Conservation (phyloP, 2,888 invertebrate species). For the Calameuta filiformis region DNA sequence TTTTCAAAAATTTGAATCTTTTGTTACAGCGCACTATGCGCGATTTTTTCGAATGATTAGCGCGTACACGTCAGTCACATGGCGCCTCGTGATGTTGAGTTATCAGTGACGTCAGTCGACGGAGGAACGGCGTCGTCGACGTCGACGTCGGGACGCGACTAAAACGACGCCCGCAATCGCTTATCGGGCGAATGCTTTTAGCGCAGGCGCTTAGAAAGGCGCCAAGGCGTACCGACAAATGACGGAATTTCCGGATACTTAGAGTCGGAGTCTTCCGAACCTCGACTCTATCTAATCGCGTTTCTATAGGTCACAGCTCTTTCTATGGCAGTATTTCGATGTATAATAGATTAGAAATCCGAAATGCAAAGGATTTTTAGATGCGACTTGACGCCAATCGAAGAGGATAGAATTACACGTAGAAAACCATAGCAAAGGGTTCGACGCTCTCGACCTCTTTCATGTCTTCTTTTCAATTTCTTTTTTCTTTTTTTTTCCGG, state of each 20-base stretch:
- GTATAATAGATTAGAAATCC: not conserved
- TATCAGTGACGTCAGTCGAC: constrained; percentile 21
- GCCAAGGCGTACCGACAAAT: constrained; percentile 38
- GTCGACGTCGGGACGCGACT: constrained; percentile 51
- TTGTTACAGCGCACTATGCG: not conserved
- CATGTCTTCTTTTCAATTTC: not conserved
- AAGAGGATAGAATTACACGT: not conserved
- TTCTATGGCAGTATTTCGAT: not conserved
- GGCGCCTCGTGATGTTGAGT: constrained; percentile 18
- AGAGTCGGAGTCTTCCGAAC: not conserved
- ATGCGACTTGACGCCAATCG: not conserved
- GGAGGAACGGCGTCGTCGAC: constrained; percentile 33
- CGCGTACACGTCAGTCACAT: constrained; percentile 27
- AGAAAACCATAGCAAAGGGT: not conserved
- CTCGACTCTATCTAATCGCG: not conserved
- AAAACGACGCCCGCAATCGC: constrained; percentile 32
- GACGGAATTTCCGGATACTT: constrained; percentile 49
- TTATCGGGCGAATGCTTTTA: constrained; percentile 34
- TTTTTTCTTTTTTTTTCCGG: not conserved
- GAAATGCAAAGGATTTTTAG: not conserved
- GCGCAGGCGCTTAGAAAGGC: constrained; percentile 43
- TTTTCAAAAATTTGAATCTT: not conserved
- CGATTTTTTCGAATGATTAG: not conserved
- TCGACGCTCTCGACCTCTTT: not conserved
- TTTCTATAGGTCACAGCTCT: not conserved